Evolutionary conservation across 1,140 invertebrate species (phyloP), one percentile per base, ranked within the genome.

Genomic region (Polypedilum vanderplanki): DNA sequence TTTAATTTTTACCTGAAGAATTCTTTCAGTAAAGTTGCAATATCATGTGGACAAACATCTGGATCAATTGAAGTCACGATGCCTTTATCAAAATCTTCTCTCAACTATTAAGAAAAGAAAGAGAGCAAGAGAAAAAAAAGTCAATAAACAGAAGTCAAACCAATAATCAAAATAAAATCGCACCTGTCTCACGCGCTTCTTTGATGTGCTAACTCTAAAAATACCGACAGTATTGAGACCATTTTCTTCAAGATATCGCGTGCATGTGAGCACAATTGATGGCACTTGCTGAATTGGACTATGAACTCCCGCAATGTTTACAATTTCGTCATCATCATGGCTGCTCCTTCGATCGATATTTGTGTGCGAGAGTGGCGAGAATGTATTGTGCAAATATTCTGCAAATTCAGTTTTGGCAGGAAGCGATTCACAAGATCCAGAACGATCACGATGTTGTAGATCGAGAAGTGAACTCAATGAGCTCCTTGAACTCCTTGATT

Each of bases 11-110:
- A 57, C 46, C 46, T 57, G 46, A 98, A 90, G 84, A 92, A 97
- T 81, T 98, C 95, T 81, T 98, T 98, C 1, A 98, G 85, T 20
- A 98, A 85, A 0, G 94, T 93, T 3, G 94, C 95, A 18, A 98
- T 93, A 80, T 98, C 96, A 80, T 97, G 95, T 0, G 94, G 93
- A 85, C 93, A 94, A 77, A 91, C 90, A 65, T 94, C 90, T 5
- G 89, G 85, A 40, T 90, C 90, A 77, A 97, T 86, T 75, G 88
- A 85, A 3, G 90, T 89, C 77, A 93, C 90, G 77, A 89, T 87
- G 12, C 93, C 93, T 77, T 87, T 88, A 83, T 97, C 94, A 83
- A 96, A 95, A 74, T 96, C 93, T 82, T 97, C 94, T 65, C 94
- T 85, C 76, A 97, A 84, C 94, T 97, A 80, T 1, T 87, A 85